Evolutionary conservation across 2,113 vertebrate genomes (phyloP).

Genomic region (Rana temporaria): DNA sequence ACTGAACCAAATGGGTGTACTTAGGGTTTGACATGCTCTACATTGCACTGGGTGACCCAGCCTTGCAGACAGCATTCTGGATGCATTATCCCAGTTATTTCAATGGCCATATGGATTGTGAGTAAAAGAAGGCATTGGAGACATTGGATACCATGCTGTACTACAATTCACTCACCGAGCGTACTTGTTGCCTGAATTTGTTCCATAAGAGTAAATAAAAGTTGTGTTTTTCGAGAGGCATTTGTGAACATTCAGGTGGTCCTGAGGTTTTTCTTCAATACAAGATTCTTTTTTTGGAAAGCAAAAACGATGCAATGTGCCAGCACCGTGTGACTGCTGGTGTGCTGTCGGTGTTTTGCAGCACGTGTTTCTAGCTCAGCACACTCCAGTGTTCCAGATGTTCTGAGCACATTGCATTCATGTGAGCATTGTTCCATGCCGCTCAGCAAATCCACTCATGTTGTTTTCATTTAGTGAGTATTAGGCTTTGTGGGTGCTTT

Average conservation of each 20-base stretch:
- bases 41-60: too few relatives aligned
- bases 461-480: conserved; percentile 20
- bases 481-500: conserved; percentile 34
- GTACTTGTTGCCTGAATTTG: too few relatives aligned
- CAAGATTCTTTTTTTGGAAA: not conserved
- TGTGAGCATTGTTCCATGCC: conserved; percentile 16
- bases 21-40: too few relatives aligned
- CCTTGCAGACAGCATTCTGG: too few relatives aligned
- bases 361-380: not conserved
- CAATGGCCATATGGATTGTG: too few relatives aligned
- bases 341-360: not conserved
- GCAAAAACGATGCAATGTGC: not conserved
- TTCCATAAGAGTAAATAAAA: too few relatives aligned
- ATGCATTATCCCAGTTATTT: too few relatives aligned
- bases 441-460: conserved; percentile 15
- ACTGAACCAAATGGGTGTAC: too few relatives aligned
- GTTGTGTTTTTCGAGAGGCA: too few relatives aligned
- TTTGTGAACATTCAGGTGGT: not conserved
- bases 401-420: conserved; percentile 30
- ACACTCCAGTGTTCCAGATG: conserved; percentile 28
- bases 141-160: too few relatives aligned
- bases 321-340: conserved; percentile 16
- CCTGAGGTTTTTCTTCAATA: not conserved
- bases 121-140: too few relatives aligned
- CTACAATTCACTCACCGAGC: too few relatives aligned